Evolutionary conservation across 2,113 vertebrate genomes (phyloP).

Genomic region (Galeopterus variegatus): DNA sequence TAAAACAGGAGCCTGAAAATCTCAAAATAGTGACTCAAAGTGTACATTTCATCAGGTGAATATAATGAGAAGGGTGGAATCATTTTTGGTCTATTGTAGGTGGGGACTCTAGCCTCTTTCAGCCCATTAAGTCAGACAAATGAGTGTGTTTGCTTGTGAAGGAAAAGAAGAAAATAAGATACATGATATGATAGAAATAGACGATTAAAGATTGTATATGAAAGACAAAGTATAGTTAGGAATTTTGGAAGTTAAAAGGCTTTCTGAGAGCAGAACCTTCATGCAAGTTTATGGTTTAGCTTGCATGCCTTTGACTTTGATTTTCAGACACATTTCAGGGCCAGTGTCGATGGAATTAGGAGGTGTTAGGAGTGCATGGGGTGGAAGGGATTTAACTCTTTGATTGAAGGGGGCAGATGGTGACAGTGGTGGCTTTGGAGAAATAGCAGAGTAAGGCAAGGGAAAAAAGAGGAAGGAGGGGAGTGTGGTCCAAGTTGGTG

Average conservation of each 20-base stretch:
- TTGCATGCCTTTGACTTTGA: constrained; percentile 17
- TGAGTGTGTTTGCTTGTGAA: background rate
- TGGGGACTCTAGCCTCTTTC: background rate
- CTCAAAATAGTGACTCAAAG: background rate
- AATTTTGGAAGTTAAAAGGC: background rate
- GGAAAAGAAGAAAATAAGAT: constrained; percentile 32
- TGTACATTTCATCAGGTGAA: background rate
- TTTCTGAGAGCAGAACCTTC: background rate
- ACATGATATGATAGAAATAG: background rate
- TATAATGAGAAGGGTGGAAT: background rate
- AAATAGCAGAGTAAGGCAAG: background rate
- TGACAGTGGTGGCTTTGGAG: background rate
- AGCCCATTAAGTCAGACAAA: background rate
- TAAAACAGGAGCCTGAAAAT: background rate
- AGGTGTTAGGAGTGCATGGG: background rate
- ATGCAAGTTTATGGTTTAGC: background rate
- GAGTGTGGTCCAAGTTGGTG: background rate
- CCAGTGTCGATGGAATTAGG: background rate
- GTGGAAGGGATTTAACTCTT: background rate
- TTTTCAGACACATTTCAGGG: background rate
- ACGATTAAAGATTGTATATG: background rate
- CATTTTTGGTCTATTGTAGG: background rate
- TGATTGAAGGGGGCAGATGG: background rate
- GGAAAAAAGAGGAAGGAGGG: background rate
- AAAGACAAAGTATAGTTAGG: background rate